Percentiles rank a stretch among this genome's conserved stretches.
These are phyloP conservation scores for Oikopleura dioica DNA, from an alignment of 23 tunicate genomes.

Conservation along the genomic window DNA sequence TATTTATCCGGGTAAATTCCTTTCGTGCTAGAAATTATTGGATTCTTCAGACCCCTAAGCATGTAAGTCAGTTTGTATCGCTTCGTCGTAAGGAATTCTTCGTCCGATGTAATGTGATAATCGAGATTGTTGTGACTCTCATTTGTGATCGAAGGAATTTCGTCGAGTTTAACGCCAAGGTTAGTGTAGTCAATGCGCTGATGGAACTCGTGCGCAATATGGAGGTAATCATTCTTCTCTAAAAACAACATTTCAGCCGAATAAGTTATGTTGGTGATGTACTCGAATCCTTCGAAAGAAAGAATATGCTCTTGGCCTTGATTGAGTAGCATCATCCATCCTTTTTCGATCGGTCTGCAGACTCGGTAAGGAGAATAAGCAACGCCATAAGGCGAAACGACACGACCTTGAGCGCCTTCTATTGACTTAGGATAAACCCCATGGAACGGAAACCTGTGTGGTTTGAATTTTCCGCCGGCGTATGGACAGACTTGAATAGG, in stretches of 20 bases:
- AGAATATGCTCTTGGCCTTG: background rate
- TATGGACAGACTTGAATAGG: background rate
- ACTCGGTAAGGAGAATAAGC: background rate
- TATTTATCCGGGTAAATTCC: background rate
- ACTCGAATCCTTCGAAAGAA: constrained; percentile 1
- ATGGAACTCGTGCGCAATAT: background rate
- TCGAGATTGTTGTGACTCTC: background rate
- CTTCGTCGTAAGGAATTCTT: background rate
- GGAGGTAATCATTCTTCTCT: constrained; percentile 3
- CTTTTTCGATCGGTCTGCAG: background rate
- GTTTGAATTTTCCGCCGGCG: background rate
- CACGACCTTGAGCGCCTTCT: constrained; percentile 4
- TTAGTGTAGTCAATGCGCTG: constrained; percentile 1
- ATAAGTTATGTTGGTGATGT: constrained; percentile 27
- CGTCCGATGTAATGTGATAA: constrained; percentile 1
- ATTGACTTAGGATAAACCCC: constrained; percentile 30
- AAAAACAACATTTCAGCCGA: constrained; percentile 15
- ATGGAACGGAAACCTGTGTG: constrained; percentile 54
- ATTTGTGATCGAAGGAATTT: background rate
- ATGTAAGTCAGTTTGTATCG: background rate
- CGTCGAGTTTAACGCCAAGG: background rate
- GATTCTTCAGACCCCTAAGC: background rate
- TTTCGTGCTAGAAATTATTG: background rate
- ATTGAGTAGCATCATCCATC: constrained; percentile 21
- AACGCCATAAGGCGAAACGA: background rate